Conservation (phyloP, 2,797 vertebrate species). For the Diglossa cyanea region DNA sequence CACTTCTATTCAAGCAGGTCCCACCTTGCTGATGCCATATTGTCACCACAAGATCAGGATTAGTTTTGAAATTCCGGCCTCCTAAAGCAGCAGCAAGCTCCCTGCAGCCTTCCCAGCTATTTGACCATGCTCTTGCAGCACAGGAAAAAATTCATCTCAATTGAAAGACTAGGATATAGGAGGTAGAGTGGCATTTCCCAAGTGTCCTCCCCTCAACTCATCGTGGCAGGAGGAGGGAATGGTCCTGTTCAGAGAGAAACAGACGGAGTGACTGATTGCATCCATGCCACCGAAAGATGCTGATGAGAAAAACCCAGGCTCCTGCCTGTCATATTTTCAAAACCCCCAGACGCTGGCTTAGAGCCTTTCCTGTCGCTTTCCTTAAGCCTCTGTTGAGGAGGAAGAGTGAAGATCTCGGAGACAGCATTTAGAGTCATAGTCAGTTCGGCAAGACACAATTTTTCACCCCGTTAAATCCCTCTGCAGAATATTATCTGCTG, state of each 20-base stretch:
- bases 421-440: slow-evolving; percentile 63
- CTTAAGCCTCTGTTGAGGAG: slow-evolving; percentile 65
- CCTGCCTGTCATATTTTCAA: slow-evolving; percentile 65
- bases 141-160: background rate
- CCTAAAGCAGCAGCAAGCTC: background rate
- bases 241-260: background rate
- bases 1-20: background rate
- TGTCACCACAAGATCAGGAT: background rate
- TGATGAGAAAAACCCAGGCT: slow-evolving; percentile 48
- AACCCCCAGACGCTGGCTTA: slow-evolving; percentile 26
- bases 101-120: background rate
- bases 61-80: background rate
- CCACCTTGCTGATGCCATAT: accelerated
- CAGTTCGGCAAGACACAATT: slow-evolving; percentile 60
- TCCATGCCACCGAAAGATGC: slow-evolving; percentile 43
- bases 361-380: slow-evolving; percentile 55
- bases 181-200: background rate
- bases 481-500: slow-evolving; percentile 62
- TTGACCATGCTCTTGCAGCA: background rate
- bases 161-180: background rate
- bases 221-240: background rate
- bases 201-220: background rate
- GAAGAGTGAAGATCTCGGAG: slow-evolving; percentile 59
- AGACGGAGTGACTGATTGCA: slow-evolving; percentile 13
- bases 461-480: slow-evolving; percentile 67